phyloP scores from a whole-genome alignment of 1,140 invertebrate species.

The Meloidogyne hapla region DNA sequence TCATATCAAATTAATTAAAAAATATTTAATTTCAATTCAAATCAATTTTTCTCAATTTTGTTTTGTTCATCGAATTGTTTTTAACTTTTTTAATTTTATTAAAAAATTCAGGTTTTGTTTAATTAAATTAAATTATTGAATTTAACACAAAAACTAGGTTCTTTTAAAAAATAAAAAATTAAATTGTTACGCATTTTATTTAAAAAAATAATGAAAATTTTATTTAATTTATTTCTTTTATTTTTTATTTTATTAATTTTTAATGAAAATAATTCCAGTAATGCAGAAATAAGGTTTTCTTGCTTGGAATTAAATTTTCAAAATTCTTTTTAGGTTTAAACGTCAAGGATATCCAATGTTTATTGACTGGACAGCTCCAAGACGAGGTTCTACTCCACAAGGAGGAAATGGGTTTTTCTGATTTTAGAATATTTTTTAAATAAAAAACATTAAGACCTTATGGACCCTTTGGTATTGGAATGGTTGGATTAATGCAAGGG shows the following conservation, averaged over 20 bases:
- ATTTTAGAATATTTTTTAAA: neutral
- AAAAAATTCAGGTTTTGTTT: neutral
- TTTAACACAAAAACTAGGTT: no score
- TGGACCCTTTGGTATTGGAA: neutral
- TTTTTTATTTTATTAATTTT: neutral
- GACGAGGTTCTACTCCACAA: neutral
- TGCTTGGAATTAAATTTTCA: neutral
- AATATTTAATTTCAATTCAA: no score
- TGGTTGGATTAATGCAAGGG: neutral
- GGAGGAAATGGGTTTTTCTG: neutral
- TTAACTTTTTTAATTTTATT: neutral
- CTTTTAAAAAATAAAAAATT: neutral
- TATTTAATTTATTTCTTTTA: neutral
- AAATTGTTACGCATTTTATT: neutral
- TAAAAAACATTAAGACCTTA: neutral
- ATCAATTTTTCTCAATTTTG: neutral
- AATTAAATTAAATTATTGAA: neutral
- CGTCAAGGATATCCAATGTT: neutral
- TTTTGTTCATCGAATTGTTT: neutral
- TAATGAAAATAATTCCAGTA: neutral
- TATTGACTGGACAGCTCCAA: neutral
- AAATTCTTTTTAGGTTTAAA: neutral
- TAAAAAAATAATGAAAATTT: neutral
- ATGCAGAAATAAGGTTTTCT: slow-evolving; percentile 1
- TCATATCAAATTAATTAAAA: neutral